Conservation (phyloP, 2,888 invertebrate genomes). For the Agriopis leucophaearia region DNA sequence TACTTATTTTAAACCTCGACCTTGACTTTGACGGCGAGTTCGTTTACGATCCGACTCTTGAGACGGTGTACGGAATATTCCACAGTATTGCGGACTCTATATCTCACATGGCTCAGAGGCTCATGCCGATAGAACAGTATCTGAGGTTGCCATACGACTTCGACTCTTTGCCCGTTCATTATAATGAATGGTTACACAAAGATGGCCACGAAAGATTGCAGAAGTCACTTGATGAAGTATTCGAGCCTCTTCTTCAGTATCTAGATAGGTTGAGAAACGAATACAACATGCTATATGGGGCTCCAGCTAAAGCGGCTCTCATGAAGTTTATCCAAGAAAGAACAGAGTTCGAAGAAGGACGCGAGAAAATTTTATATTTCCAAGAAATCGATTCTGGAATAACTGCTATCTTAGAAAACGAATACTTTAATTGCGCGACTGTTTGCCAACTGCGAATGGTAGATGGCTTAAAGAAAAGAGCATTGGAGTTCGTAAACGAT, state of each 20-base stretch:
- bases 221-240: slow-evolving; percentile 82
- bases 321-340: slow-evolving; percentile 79
- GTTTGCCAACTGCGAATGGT: slow-evolving; percentile 89
- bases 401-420: slow-evolving; percentile 87
- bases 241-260: slow-evolving; percentile 86
- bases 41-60: slow-evolving; percentile 86
- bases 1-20: slow-evolving; percentile 88
- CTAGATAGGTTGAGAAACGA: slow-evolving; percentile 80
- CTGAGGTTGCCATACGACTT: slow-evolving; percentile 71
- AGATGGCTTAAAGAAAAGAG: slow-evolving; percentile 86
- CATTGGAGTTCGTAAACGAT: slow-evolving; percentile 85
- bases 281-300: slow-evolving; percentile 86
- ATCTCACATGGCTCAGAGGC: slow-evolving; percentile 83
- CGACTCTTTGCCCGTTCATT: slow-evolving; percentile 85
- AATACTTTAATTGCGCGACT: slow-evolving; percentile 89
- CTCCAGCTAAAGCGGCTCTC: slow-evolving; percentile 77
- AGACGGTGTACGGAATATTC: slow-evolving; percentile 85
- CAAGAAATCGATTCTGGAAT: slow-evolving; percentile 87
- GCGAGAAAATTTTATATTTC: slow-evolving; percentile 87
- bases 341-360: slow-evolving; percentile 86
- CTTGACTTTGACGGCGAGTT: slow-evolving; percentile 85
- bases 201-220: slow-evolving; percentile 84
- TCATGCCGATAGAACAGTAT: slow-evolving; percentile 86
- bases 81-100: slow-evolving; percentile 86
- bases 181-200: slow-evolving; percentile 85